phyloP scores from a whole-genome alignment of 2,888 invertebrate genomes.

The Hyposoter didymator region DNA sequence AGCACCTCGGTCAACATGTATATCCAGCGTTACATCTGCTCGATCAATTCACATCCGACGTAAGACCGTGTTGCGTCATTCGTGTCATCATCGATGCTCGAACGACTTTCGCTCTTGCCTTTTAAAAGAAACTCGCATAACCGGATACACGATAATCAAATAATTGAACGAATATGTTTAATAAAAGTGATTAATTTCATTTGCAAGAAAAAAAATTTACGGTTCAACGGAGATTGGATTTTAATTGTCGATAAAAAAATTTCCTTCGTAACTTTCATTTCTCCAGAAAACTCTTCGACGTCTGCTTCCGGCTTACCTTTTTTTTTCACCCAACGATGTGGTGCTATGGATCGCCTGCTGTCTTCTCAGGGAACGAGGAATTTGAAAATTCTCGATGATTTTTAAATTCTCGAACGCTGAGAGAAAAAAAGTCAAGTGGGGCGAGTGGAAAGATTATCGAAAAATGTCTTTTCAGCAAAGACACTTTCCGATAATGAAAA shows the following conservation, averaged over 20 bases:
- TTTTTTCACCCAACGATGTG: neutral
- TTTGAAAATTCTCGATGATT: neutral
- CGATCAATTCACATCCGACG: constrained; percentile 45
- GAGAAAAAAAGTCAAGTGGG: constrained; percentile 1
- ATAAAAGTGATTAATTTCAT: neutral
- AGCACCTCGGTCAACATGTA: constrained; percentile 44
- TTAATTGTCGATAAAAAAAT: neutral
- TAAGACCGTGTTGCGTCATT: constrained; percentile 55
- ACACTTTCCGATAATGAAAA: constrained; percentile 43
- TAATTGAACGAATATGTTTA: neutral
- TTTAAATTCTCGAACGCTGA: neutral
- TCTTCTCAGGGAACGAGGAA: constrained; percentile 54
- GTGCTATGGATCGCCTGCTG: constrained; percentile 54
- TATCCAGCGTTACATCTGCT: constrained; percentile 59
- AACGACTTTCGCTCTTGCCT: constrained; percentile 56
- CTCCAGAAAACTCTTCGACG: neutral
- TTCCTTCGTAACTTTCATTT: neutral
- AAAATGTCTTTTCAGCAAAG: constrained; percentile 43
- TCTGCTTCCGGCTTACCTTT: neutral
- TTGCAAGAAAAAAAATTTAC: neutral
- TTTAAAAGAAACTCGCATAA: constrained; percentile 48
- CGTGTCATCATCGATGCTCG: constrained; percentile 56
- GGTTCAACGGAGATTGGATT: constrained; percentile 38
- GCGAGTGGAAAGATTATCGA: constrained; percentile 41
- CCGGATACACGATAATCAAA: constrained; percentile 24